phyloP scores from a whole-genome alignment of 2,113 vertebrate species.

The Brachyhypopomus gauderio region DNA sequence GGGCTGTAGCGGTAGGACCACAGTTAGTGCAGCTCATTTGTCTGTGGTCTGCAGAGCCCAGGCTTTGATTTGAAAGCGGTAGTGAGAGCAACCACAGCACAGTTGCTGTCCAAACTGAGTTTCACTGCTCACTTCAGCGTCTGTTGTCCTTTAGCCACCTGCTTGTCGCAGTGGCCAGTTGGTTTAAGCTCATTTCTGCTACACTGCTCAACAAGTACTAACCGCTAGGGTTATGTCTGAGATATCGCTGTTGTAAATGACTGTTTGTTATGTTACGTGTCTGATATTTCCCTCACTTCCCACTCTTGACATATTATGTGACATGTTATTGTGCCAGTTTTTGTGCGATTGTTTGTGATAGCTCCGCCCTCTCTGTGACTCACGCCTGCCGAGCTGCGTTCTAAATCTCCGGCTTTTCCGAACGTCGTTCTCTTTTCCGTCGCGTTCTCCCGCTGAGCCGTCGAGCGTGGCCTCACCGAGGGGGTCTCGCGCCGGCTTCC shows the following conservation, averaged over 20 bases:
- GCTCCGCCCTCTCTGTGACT: neutral
- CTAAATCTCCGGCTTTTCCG: neutral
- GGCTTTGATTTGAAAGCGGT: slow-evolving; percentile 41
- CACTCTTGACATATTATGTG: no score
- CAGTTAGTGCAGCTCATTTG: slow-evolving; percentile 55
- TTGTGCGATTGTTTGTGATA: neutral
- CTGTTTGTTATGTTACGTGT: neutral
- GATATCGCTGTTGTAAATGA: neutral
- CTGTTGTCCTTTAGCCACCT: neutral
- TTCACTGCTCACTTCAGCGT: slow-evolving; percentile 22
- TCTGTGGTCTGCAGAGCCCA: slow-evolving; percentile 52
- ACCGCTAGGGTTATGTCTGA: neutral
- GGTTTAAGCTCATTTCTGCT: neutral
- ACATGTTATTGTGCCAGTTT: no score
- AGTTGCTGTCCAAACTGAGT: slow-evolving; percentile 12
- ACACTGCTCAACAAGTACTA: no score
- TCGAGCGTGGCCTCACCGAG: neutral
- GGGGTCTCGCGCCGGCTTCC: neutral
- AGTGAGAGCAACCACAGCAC: slow-evolving; percentile 36
- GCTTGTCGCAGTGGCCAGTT: neutral
- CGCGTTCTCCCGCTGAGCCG: slow-evolving; percentile 14
- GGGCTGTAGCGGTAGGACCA: slow-evolving; percentile 40
- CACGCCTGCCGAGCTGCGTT: neutral
- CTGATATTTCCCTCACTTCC: no score
- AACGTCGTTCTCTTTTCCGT: neutral